Evolutionary conservation across 1,140 invertebrate genomes (phyloP).

Genomic region (Drosophila arawakana): DNA sequence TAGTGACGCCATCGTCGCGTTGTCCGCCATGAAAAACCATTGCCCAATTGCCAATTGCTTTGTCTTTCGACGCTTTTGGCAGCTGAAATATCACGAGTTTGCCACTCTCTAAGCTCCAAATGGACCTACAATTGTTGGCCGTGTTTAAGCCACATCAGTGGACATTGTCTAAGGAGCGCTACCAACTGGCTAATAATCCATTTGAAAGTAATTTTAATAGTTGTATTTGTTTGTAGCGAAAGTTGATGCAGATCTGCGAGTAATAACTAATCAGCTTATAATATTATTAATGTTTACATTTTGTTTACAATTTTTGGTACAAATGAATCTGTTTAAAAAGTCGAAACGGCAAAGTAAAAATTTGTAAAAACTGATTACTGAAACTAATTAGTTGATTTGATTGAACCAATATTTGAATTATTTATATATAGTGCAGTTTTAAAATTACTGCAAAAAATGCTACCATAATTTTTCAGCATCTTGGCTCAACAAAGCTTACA

Average conservation of each 20-base stretch:
- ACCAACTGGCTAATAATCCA: conserved; percentile 22
- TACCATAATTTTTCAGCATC: too few relatives aligned
- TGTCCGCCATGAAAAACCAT: conserved; percentile 50
- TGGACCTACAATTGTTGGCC: conserved; percentile 43
- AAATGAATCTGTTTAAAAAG: too few relatives aligned
- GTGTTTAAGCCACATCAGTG: conserved; percentile 43
- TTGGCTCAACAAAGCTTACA: too few relatives aligned
- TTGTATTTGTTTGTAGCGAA: not conserved
- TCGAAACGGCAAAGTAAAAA: too few relatives aligned
- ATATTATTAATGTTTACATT: too few relatives aligned
- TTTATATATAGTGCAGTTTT: too few relatives aligned
- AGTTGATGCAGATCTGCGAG: not conserved
- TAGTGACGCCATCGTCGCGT: conserved; percentile 36
- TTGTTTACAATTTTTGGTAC: too few relatives aligned
- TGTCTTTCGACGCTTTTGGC: conserved; percentile 26
- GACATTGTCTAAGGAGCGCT: not conserved
- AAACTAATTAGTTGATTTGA: too few relatives aligned
- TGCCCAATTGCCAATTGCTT: conserved; percentile 58
- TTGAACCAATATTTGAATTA: too few relatives aligned
- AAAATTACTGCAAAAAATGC: too few relatives aligned
- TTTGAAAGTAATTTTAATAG: not conserved
- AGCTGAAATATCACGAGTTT: conserved; percentile 24
- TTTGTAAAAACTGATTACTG: too few relatives aligned
- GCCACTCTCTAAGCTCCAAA: conserved; percentile 47
- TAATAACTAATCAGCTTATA: too few relatives aligned